phyloP scores from a whole-genome alignment of 2,113 vertebrate genomes.

The Scophthalmus maximus region DNA sequence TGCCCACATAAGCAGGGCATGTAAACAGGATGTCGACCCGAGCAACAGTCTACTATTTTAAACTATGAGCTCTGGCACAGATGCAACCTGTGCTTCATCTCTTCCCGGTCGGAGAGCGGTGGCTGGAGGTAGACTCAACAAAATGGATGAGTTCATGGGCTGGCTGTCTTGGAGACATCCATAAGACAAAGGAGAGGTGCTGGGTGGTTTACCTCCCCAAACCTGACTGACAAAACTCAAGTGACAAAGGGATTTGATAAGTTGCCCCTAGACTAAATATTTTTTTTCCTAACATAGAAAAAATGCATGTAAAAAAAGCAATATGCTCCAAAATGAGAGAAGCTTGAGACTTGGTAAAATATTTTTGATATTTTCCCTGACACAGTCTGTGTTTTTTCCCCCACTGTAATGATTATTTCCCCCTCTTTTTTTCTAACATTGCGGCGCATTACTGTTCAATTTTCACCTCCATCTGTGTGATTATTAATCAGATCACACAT shows the following conservation, averaged over 20 bases:
- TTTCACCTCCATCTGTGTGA: constrained; percentile 85
- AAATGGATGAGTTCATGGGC: constrained; percentile 68
- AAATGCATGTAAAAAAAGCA: constrained; percentile 57
- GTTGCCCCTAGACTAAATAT: constrained; percentile 66
- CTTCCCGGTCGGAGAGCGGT: constrained; percentile 39
- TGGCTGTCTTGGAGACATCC: constrained; percentile 51
- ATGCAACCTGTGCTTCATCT: constrained; percentile 64
- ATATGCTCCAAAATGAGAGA: constrained; percentile 56
- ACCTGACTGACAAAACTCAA: constrained; percentile 43
- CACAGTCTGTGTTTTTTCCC: constrained; percentile 46
- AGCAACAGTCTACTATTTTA: constrained; percentile 75
- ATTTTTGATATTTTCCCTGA: constrained; percentile 46
- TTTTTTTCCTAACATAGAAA: constrained; percentile 24
- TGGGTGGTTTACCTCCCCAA: constrained; percentile 63
- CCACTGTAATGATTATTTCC: constrained; percentile 77
- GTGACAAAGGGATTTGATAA: constrained; percentile 54
- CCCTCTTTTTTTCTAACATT: constrained; percentile 55
- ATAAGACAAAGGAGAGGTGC: constrained; percentile 60
- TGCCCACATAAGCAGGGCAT: constrained; percentile 66
- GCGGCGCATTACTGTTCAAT: constrained; percentile 82
- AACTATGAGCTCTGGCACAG: constrained; percentile 58
- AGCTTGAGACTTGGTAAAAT: constrained; percentile 26
- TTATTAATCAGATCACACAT: constrained; percentile 89
- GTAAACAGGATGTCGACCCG: constrained; percentile 80
- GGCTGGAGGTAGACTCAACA: constrained; percentile 75